Evolutionary conservation across 1,140 invertebrate genomes (phyloP).

Genomic region (Luehdorfia chinensis): DNA sequence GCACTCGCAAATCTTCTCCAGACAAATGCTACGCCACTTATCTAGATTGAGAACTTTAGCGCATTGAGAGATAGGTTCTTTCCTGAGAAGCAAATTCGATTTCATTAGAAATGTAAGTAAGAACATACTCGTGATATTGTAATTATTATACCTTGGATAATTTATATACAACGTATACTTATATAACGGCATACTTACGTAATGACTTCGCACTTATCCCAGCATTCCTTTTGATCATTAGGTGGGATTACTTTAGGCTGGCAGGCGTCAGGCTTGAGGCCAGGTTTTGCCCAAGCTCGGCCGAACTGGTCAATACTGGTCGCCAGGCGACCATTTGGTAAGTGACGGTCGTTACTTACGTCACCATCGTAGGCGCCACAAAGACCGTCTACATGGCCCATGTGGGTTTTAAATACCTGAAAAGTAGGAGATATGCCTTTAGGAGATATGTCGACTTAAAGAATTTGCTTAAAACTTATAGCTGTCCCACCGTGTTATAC

Average conservation of each 20-base stretch:
- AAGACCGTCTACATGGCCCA: slow-evolving; percentile 83
- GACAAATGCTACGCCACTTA: slow-evolving; percentile 83
- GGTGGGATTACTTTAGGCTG: slow-evolving; percentile 79
- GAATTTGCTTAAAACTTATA: no score
- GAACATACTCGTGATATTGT: no score
- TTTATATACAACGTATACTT: no score
- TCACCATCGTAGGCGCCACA: slow-evolving; percentile 87
- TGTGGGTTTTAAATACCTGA: slow-evolving; percentile 77
- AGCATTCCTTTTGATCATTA: slow-evolving; percentile 79
- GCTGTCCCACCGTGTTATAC: no score
- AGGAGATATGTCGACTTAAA: no score
- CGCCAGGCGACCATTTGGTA: slow-evolving; percentile 81
- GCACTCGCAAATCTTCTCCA: slow-evolving; percentile 86
- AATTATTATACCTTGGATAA: no score
- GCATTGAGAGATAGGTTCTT: slow-evolving; percentile 81
- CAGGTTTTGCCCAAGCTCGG: slow-evolving; percentile 81
- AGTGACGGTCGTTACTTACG: slow-evolving; percentile 81
- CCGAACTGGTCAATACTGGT: slow-evolving; percentile 84
- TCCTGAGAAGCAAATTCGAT: slow-evolving; percentile 69
- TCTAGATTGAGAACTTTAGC: slow-evolving; percentile 79
- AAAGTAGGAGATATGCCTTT: background rate
- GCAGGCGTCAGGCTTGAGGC: slow-evolving; percentile 77
- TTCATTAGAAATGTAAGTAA: no score
- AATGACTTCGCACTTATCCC: slow-evolving; percentile 59
- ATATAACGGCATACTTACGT: no score